phyloP scores from a whole-genome alignment of 2,888 invertebrate genomes.

The Deilephila elpenor region DNA sequence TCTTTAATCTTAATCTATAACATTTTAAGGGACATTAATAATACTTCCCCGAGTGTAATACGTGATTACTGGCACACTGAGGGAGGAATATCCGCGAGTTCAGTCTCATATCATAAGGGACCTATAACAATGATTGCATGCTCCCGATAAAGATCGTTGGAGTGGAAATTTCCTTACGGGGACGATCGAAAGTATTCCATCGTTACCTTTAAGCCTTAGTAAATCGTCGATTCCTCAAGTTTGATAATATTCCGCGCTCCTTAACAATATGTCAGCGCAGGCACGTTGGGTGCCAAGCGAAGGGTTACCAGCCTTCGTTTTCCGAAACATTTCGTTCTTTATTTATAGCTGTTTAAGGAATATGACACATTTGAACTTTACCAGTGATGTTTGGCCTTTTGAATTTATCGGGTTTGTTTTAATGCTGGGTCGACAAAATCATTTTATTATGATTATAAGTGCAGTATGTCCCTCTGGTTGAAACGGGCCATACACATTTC shows the following conservation, averaged over 20 bases:
- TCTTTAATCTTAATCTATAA: neutral
- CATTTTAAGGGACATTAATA: neutral
- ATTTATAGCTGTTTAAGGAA: neutral
- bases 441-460: too few relatives aligned
- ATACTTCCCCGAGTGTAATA: slow-evolving; percentile 20
- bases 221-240: slow-evolving; percentile 67
- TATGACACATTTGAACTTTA: neutral
- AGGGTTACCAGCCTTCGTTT: neutral
- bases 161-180: slow-evolving; percentile 51
- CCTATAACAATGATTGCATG: slow-evolving; percentile 52
- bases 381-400: neutral
- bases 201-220: slow-evolving; percentile 65
- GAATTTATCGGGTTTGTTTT: neutral
- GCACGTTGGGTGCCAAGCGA: slow-evolving; percentile 38
- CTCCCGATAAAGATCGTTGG: slow-evolving; percentile 52
- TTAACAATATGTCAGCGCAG: slow-evolving; percentile 63
- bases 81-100: slow-evolving; percentile 10
- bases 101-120: slow-evolving; percentile 44
- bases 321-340: slow-evolving; percentile 1
- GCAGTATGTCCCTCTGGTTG: too few relatives aligned
- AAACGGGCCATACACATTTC: too few relatives aligned
- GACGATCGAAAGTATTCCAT: slow-evolving; percentile 67
- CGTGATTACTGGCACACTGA: slow-evolving; percentile 8
- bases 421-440: too few relatives aligned
- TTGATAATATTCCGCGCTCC: slow-evolving; percentile 62